These are phyloP conservation scores for Drosophila yakuba DNA, from an alignment of 1,140 invertebrate genomes.

Conservation along the genomic window DNA sequence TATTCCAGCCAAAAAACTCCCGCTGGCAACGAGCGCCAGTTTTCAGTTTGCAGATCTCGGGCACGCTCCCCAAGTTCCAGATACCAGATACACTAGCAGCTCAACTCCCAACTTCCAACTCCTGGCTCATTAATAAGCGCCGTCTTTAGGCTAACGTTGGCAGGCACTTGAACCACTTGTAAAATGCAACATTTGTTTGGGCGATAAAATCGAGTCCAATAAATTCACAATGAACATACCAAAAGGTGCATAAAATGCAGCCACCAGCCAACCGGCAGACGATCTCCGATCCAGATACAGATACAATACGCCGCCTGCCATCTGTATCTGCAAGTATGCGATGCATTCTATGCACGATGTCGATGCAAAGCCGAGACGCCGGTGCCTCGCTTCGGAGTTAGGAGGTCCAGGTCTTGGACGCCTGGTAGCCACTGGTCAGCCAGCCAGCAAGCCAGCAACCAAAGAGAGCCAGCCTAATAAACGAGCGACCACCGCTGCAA, in stretches of 20 bases:
- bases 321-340: slow-evolving; percentile 70
- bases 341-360: slow-evolving; percentile 58
- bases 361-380: slow-evolving; percentile 30
- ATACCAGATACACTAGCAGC: slow-evolving; percentile 26
- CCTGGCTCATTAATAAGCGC: slow-evolving; percentile 77
- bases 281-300: slow-evolving; percentile 68
- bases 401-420: slow-evolving; percentile 34
- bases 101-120: slow-evolving; percentile 18
- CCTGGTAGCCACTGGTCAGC: slow-evolving; percentile 42
- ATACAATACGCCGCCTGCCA: slow-evolving; percentile 44
- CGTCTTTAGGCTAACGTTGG: slow-evolving; percentile 72
- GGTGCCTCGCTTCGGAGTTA: slow-evolving; percentile 10
- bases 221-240: slow-evolving; percentile 84
- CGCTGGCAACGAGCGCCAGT: slow-evolving; percentile 31
- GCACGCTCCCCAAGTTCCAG: slow-evolving; percentile 38
- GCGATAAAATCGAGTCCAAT: slow-evolving; percentile 83
- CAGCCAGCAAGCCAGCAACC: slow-evolving; percentile 2
- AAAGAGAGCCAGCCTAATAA: slow-evolving; percentile 45
- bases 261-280: slow-evolving; percentile 42
- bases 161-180: slow-evolving; percentile 80
- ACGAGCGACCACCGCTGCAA: slow-evolving; percentile 68
- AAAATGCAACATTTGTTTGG: slow-evolving; percentile 84
- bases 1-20: slow-evolving; percentile 6
- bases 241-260: slow-evolving; percentile 81
- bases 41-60: slow-evolving; percentile 8